These are phyloP conservation scores for Aspidoscelis tigris DNA, from an alignment of 2,113 vertebrate genomes.

Conservation along the genomic window DNA sequence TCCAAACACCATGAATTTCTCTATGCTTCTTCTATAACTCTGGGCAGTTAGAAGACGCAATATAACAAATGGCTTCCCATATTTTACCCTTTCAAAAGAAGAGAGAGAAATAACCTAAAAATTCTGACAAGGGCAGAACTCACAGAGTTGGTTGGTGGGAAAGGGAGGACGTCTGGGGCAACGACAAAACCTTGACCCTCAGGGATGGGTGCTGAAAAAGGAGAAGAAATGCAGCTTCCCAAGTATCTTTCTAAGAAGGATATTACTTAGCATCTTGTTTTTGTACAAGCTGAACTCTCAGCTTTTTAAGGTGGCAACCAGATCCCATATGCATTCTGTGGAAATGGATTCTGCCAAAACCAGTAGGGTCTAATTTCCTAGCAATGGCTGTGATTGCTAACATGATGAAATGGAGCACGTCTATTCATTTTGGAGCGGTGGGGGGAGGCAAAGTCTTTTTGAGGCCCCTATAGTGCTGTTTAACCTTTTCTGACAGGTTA, in stretches of 20 bases:
- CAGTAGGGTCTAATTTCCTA: neutral
- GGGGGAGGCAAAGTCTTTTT: too few species aligned
- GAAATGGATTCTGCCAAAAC: neutral
- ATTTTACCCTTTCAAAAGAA: constrained; percentile 51
- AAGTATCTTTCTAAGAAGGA: neutral
- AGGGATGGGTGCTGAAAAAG: neutral
- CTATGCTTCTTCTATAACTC: constrained; percentile 58
- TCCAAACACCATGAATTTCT: constrained; percentile 73
- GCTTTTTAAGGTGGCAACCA: neutral
- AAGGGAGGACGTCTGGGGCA: neutral
- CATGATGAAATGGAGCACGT: neutral
- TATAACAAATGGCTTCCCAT: constrained; percentile 58
- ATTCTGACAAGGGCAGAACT: neutral
- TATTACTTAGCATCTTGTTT: too few species aligned
- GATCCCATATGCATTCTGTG: neutral
- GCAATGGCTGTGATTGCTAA: neutral
- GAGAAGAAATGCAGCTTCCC: neutral
- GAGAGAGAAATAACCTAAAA: neutral
- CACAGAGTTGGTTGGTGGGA: neutral
- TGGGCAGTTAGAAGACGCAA: constrained; percentile 66
- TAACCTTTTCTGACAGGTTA: too few species aligned
- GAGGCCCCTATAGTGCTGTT: too few species aligned
- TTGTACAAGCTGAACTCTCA: neutral
- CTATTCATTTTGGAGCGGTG: too few species aligned
- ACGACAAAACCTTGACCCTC: neutral